Evolutionary conservation across 2,888 invertebrate genomes (phyloP), one percentile per base, ranked within the genome.

Genomic region (Dryadula phaetusa): DNA sequence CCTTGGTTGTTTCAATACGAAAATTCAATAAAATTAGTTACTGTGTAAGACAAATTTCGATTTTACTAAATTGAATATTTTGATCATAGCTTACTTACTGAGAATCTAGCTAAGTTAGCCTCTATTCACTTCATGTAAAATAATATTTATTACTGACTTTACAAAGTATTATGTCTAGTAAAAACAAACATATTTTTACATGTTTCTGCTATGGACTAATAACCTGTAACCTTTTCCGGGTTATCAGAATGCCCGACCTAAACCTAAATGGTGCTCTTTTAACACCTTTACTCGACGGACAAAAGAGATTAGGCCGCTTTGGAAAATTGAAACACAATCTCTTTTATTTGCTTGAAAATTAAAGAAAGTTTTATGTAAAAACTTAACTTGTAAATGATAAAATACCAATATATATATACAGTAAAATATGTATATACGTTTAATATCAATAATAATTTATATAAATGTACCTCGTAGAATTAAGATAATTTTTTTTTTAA

Each of bases 231-330:
- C 40, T 16, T 47, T 28, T 34, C 47, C 37, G 22, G 34, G 47
- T 64, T 64, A 67, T 64, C 49, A 61, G 42, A 54, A 40, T 37
- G 22, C 61, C 61, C 56, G 40, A 61, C 56, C 53, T 49, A 42
- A 56, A n/a, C n/a, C n/a, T 70, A 67, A 70, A 66, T 34, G 60
- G 64, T 28, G 40, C 64, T 32, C 53, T 28, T 64, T 69, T 61
- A 70, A 37, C 66, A 64, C 63, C 54, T 70, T 47, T 44, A 18
- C 25, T 18, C 40, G 58, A 49, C 56, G 58, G 58, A 42, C 44
- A 44, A 34, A 42, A 40, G 47, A 60, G 40, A 58, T 56, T 64
- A 64, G 20, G 25, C 49, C 40, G 58, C 28, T 37, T 40, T 49
- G 40, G 47, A 64, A 64, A 49, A 64, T 64, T 64, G 40, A 62